Evolutionary conservation across 2,113 vertebrate genomes (phyloP).

Genomic region (Festucalex cinctus): DNA sequence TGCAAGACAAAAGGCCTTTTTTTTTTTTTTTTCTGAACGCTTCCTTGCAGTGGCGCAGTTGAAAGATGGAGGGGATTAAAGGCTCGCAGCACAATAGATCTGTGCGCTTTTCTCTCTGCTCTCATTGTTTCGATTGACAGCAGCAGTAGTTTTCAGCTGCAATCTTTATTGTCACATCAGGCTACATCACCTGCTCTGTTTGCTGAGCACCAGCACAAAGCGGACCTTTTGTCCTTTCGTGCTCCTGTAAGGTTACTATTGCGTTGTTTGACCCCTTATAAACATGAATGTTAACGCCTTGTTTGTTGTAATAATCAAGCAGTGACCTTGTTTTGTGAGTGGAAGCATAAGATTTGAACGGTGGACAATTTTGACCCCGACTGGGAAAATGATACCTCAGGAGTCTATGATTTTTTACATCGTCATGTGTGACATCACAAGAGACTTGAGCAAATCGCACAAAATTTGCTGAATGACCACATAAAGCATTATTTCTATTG

Average conservation of each 20-base stretch:
- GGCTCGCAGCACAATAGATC: constrained; percentile 39
- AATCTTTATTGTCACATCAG: constrained; percentile 25
- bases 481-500: neutral
- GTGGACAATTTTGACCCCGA: neutral
- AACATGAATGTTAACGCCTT: constrained; percentile 10
- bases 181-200: constrained; percentile 27
- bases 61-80: constrained; percentile 63
- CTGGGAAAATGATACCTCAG: neutral
- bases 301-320: constrained; percentile 18
- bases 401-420: neutral
- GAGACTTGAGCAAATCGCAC: neutral
- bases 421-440: neutral
- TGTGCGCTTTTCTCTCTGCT: constrained; percentile 34
- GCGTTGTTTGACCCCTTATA: neutral
- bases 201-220: constrained; percentile 20
- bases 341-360: neutral
- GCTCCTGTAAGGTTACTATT: constrained; percentile 12
- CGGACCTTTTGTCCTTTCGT: constrained; percentile 1
- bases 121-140: constrained; percentile 39
- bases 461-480: neutral
- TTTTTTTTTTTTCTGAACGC: neutral
- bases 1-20: constrained; percentile 30
- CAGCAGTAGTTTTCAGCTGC: constrained; percentile 24
- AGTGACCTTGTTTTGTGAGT: neutral
- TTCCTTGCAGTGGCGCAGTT: constrained; percentile 33